Evolutionary conservation across 2,113 vertebrate genomes (phyloP).

Genomic region (Collichthys lucidus): DNA sequence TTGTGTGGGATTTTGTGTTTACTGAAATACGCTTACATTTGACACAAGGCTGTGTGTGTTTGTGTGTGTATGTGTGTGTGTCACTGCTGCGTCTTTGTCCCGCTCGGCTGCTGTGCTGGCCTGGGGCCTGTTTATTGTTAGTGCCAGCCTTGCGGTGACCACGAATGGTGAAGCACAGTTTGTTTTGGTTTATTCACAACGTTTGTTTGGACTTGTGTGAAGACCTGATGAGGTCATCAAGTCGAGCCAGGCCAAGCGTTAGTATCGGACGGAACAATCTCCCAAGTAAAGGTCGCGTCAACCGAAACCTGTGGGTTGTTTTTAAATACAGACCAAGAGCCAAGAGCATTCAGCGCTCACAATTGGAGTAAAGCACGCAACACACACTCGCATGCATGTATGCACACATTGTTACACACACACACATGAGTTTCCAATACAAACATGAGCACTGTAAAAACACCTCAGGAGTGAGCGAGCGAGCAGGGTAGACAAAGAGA

Average conservation of each 20-base stretch:
- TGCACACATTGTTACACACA: not conserved
- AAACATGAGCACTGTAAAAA: constrained; percentile 69
- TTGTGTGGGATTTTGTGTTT: constrained; percentile 47
- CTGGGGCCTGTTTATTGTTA: constrained; percentile 72
- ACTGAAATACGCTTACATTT: constrained; percentile 7
- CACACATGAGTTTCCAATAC: constrained; percentile 63
- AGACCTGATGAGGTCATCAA: constrained; percentile 64
- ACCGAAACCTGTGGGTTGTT: constrained; percentile 62
- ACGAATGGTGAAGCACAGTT: constrained; percentile 30
- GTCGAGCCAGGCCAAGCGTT: constrained; percentile 43
- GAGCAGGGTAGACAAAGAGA: constrained; percentile 60
- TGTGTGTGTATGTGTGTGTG: constrained; percentile 18
- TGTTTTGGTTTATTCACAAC: constrained; percentile 65
- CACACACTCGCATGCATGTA: not conserved
- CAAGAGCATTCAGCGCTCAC: constrained; percentile 24
- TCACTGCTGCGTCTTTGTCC: constrained; percentile 42
- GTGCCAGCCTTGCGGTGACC: constrained; percentile 55
- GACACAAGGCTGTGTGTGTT: not conserved
- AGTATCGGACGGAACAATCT: constrained; percentile 71
- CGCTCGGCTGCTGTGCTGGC: constrained; percentile 22
- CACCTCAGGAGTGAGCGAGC: constrained; percentile 66
- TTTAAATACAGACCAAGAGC: constrained; percentile 47
- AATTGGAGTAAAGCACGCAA: constrained; percentile 16
- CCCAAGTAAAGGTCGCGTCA: constrained; percentile 49
- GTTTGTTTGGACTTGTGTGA: constrained; percentile 65